Percentiles rank a stretch among this genome's conserved stretches.
phyloP scores from a whole-genome alignment of 2,113 vertebrate genomes.

The Eclectus roratus region DNA sequence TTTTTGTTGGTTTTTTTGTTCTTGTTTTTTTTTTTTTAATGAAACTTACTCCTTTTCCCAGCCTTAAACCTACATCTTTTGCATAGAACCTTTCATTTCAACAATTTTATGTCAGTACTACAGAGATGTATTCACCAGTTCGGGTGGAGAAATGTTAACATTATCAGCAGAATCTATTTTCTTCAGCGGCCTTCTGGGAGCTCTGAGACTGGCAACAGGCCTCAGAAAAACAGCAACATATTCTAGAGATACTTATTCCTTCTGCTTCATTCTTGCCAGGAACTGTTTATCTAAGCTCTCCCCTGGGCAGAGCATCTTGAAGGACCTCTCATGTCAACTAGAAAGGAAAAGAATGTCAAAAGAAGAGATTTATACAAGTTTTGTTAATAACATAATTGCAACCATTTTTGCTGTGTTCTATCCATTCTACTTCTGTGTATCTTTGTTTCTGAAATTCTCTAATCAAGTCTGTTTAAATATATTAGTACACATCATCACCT shows the following conservation, averaged over 20 bases:
- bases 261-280: background rate
- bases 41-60: background rate
- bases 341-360: background rate
- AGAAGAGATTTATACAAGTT: background rate
- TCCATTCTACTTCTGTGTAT: background rate
- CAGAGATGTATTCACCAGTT: background rate
- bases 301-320: background rate
- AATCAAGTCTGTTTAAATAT: background rate
- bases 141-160: background rate
- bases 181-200: conserved; percentile 1
- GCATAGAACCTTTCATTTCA: background rate
- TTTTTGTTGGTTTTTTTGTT: background rate
- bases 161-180: conserved; percentile 34
- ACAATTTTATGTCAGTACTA: background rate
- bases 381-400: background rate
- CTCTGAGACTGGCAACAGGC: background rate
- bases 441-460: background rate
- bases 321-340: background rate
- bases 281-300: background rate
- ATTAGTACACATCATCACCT: background rate
- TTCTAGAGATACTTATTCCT: background rate
- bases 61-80: background rate
- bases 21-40: background rate
- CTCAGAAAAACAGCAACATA: background rate
- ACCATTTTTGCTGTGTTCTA: background rate